A percentile compares a stretch with the other conserved stretches of the same genome.
phyloP scores from a whole-genome alignment of 2,888 invertebrate species.

The Bedellia somnulentella region DNA sequence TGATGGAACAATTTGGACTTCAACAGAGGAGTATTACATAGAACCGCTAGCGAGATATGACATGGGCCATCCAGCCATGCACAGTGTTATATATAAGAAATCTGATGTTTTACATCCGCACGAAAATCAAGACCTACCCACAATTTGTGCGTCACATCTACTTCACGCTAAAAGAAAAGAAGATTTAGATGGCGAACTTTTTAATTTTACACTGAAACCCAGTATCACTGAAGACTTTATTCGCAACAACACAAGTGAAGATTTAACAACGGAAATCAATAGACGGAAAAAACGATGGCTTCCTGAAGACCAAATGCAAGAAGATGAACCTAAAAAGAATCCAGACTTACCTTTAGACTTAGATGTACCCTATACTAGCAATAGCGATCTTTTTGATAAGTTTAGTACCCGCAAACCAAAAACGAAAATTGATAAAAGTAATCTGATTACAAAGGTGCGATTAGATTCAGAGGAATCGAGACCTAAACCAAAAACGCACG shows the following conservation, averaged over 20 bases:
- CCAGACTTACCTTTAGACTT: constrained; percentile 67
- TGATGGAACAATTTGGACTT: constrained; percentile 83
- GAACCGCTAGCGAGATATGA: constrained; percentile 76
- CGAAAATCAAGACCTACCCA: constrained; percentile 20
- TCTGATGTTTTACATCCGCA: constrained; percentile 70
- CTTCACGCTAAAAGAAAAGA: constrained; percentile 50
- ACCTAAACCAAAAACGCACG: constrained; percentile 68
- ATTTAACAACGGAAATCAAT: constrained; percentile 33
- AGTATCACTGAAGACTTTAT: constrained; percentile 22
- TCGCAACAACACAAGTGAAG: constrained; percentile 33
- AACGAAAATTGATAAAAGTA: constrained; percentile 55
- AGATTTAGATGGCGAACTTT: constrained; percentile 34
- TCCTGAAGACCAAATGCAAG: constrained; percentile 65
- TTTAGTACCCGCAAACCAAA: constrained; percentile 50
- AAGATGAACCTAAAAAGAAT: constrained; percentile 62
- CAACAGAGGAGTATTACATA: constrained; percentile 79
- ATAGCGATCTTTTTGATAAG: constrained; percentile 55
- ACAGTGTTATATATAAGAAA: constrained; percentile 82
- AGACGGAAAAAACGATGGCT: constrained; percentile 66
- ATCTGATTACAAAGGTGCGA: constrained; percentile 55
- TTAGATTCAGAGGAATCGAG: constrained; percentile 54
- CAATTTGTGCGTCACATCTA: constrained; percentile 64
- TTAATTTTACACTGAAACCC: constrained; percentile 33
- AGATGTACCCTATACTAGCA: constrained; percentile 67
- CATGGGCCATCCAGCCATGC: constrained; percentile 61